A percentile compares a stretch with the other conserved stretches of the same genome.
These are phyloP conservation scores for Trilocha varians DNA, from an alignment of 2,888 invertebrate genomes.

Conservation along the genomic window DNA sequence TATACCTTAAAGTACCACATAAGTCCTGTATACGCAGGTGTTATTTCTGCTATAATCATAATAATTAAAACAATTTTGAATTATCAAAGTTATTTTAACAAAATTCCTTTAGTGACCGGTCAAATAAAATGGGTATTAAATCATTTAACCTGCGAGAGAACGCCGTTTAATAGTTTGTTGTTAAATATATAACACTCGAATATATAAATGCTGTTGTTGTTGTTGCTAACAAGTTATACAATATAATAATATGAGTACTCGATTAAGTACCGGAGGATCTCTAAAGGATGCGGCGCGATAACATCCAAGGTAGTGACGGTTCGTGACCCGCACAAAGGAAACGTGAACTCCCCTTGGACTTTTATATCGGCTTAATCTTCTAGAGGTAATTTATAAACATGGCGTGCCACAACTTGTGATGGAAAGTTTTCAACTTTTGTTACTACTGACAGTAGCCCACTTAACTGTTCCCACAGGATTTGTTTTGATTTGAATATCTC, in stretches of 20 bases:
- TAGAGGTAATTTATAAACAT: constrained; percentile 34
- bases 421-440: background rate
- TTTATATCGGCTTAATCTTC: constrained; percentile 36
- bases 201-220: constrained; percentile 71
- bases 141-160: background rate
- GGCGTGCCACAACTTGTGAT: constrained; percentile 29
- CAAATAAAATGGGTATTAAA: too few species aligned
- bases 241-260: constrained; percentile 48
- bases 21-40: too few species aligned
- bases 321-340: constrained; percentile 13
- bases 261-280: constrained; percentile 39
- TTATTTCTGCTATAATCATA: too few species aligned
- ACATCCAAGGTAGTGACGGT: constrained; percentile 18
- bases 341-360: constrained; percentile 15
- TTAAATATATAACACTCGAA: constrained; percentile 50
- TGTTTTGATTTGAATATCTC: too few species aligned
- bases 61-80: too few species aligned
- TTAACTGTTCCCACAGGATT: too few species aligned
- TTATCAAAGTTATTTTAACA: too few species aligned
- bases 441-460: too few species aligned
- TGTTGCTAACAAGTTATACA: constrained; percentile 70
- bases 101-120: too few species aligned
- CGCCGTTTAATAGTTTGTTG: constrained; percentile 43
- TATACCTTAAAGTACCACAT: too few species aligned
- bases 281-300: constrained; percentile 29